Percentiles rank a stretch among this genome's conserved stretches.
These are phyloP conservation scores for Megastigmus dorsalis DNA, from an alignment of 2,888 invertebrate species.

Conservation along the genomic window DNA sequence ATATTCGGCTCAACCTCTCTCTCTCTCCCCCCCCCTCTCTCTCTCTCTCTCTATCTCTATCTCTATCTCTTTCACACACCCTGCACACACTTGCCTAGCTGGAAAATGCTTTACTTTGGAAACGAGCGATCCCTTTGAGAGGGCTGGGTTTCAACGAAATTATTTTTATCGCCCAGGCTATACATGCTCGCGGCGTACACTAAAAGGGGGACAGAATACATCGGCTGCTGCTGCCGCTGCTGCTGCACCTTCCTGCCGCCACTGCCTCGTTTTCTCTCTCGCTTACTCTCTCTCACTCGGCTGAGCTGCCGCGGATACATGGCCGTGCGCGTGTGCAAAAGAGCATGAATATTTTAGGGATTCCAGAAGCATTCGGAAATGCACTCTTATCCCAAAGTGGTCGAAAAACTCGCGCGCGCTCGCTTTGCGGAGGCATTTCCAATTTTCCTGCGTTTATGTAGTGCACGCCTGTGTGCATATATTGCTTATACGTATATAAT, in stretches of 20 bases:
- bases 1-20: too few species aligned
- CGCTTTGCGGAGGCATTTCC: background rate
- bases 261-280: too few species aligned
- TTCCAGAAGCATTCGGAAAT: slow-evolving; percentile 14
- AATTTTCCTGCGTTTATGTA: background rate
- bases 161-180: slow-evolving; percentile 30
- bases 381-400: slow-evolving; percentile 1
- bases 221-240: too few species aligned
- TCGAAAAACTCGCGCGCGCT: slow-evolving; percentile 11
- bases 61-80: background rate
- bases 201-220: slow-evolving; percentile 11
- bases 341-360: slow-evolving; percentile 18
- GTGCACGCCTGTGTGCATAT: too few species aligned
- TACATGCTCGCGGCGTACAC: background rate
- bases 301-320: too few species aligned
- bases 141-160: slow-evolving; percentile 23
- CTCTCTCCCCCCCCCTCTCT: background rate
- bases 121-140: slow-evolving; percentile 4
- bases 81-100: background rate
- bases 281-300: too few species aligned
- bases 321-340: background rate
- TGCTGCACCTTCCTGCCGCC: too few species aligned
- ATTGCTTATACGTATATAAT: too few species aligned
- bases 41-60: background rate
- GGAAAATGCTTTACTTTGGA: background rate